Base-by-base conservation (phyloP, 37 sponge, comb jelly and placozoan species). In the Ephydatia muelleri region DNA sequence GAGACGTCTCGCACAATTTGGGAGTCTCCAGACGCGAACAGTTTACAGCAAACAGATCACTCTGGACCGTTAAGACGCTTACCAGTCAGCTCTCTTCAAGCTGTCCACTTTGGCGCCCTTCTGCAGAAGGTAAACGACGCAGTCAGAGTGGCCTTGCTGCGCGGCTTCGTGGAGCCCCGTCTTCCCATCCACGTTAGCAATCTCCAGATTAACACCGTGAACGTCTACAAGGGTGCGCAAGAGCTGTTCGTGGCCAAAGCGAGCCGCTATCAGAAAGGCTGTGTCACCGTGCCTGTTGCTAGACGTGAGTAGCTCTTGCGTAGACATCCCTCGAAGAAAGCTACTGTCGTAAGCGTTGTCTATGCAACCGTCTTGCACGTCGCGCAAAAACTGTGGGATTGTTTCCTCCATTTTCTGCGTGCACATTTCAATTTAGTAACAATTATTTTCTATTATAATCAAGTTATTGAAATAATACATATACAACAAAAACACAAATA, bases 81-180 rank as follows among this genome's bases (percentile, higher is more conserved):
- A 95, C 96, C 97, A 97, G 68, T 97, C 97, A 82, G 91, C 97
- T 82, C 78, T 89, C 67, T 97, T 97, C 65, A 97, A 66, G 37
- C 82, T 68, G 82, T 97, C 93, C 28, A 94, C 81, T 29, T 68
- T 6, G 8, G 89, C 90, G 13, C 92, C 92, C 12, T 39, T 73
- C 2, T 43, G 38, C 14, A 94, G 30, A 27, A 97, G 75, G 49
- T 74, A 92, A 32, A 40, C 33, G 14, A 87, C 88, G 57, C 93
- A 94, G 16, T 86, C 87, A 19, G 33, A 37, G 19, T 92, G 97
- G 9, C 85, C 86, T 36, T 84, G 37, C 65, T 91, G 91, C 21
- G 95, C 95, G 37, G 95, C 90, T 39, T 97, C 97, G 70, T 97
- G 97, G 26, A 97, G 75, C 11, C 95, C 88, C 14, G 82, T 82